Conservation (phyloP, 1,140 invertebrate genomes). For the Lutraria rhynchaena region DNA sequence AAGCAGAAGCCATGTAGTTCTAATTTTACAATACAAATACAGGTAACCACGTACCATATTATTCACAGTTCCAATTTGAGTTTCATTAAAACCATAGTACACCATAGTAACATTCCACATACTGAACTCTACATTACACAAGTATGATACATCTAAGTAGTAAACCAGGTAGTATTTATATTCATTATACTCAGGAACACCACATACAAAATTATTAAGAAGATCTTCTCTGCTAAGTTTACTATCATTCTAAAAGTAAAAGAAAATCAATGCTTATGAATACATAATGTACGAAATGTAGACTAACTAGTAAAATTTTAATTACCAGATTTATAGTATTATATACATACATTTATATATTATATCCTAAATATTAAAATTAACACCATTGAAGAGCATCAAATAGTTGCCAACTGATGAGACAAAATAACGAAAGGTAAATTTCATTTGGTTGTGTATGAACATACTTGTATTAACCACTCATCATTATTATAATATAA, state of each 20-base stretch:
- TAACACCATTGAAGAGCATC: neutral
- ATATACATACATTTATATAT: neutral
- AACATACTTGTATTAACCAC: neutral
- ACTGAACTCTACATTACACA: neutral
- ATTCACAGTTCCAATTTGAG: too few relatives aligned
- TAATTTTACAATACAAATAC: too few relatives aligned
- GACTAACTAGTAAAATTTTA: neutral
- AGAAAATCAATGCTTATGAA: neutral
- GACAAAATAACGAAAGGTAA: neutral
- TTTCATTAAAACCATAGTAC: too few relatives aligned
- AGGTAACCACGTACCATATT: too few relatives aligned
- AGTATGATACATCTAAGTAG: neutral
- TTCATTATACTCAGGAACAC: neutral
- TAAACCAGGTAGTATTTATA: neutral
- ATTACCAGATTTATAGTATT: neutral
- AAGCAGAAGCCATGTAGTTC: too few relatives aligned
- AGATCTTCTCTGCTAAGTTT: neutral
- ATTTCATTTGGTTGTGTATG: neutral
- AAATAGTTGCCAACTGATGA: neutral
- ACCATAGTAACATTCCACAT: neutral
- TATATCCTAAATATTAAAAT: neutral
- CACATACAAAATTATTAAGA: conserved; percentile 5
- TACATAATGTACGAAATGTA: neutral
- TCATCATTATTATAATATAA: neutral
- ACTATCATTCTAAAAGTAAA: neutral